Conservation (phyloP, 2,113 vertebrate genomes). For the Diglossa brunneiventris region DNA sequence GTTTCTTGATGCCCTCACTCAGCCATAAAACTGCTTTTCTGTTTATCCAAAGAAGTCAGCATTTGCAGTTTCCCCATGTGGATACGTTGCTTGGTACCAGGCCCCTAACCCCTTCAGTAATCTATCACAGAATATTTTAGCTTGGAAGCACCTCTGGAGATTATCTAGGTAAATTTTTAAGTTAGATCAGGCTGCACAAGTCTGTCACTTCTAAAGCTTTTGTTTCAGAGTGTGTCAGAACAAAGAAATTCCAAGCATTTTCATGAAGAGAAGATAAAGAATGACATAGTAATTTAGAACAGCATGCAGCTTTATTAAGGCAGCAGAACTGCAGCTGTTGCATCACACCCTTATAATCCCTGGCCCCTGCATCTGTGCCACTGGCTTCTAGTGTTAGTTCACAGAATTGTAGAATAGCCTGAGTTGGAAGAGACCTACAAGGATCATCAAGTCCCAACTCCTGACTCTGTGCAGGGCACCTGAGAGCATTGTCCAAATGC, state of each 20-base stretch:
- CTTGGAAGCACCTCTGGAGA: background rate
- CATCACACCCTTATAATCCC: background rate
- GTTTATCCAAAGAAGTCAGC: background rate
- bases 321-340: background rate
- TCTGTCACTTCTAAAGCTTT: background rate
- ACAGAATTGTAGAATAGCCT: background rate
- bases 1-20: background rate
- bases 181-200: background rate
- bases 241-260: background rate
- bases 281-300: background rate
- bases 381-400: background rate
- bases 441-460: background rate
- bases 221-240: background rate
- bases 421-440: background rate
- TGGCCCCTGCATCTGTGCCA: background rate
- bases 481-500: background rate
- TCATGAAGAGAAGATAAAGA: background rate
- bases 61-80: background rate
- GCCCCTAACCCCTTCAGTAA: background rate
- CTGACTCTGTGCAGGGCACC: background rate
- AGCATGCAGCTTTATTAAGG: background rate
- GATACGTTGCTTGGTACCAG: background rate
- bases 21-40: background rate
- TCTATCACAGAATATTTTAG: background rate
- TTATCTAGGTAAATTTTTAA: background rate